Conservation (phyloP, 1,140 invertebrate genomes). For the Coelopa frigida region DNA sequence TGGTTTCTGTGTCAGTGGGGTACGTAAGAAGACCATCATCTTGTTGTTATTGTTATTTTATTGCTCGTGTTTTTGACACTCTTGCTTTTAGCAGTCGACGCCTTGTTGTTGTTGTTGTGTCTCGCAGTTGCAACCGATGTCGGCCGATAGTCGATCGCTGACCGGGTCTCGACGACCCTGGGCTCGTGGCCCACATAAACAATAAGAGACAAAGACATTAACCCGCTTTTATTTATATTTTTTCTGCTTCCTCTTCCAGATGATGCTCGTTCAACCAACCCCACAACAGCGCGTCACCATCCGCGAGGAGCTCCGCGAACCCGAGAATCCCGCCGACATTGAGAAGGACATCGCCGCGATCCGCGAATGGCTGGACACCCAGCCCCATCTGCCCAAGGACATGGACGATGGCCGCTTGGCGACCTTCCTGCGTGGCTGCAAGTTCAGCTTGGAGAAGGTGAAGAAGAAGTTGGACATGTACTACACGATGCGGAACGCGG, state of each 20-base stretch:
- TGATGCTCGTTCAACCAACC: slow-evolving; percentile 66
- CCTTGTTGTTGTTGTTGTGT: too few species aligned
- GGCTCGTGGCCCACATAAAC: too few species aligned
- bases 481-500: slow-evolving; percentile 67
- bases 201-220: too few species aligned
- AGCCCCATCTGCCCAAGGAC: slow-evolving; percentile 61
- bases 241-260: slow-evolving; percentile 37
- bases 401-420: slow-evolving; percentile 63
- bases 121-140: too few species aligned
- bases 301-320: slow-evolving; percentile 67
- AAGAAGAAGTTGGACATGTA: slow-evolving; percentile 77
- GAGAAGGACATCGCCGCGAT: slow-evolving; percentile 58
- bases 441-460: slow-evolving; percentile 73
- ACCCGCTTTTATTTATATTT: too few species aligned
- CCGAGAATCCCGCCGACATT: slow-evolving; percentile 52
- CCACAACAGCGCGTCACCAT: slow-evolving; percentile 67
- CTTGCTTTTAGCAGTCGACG: too few species aligned
- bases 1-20: too few species aligned
- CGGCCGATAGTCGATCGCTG: too few species aligned
- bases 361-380: slow-evolving; percentile 62
- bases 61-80: too few species aligned
- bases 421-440: slow-evolving; percentile 73
- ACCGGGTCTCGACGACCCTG: too few species aligned
- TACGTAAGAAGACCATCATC: too few species aligned
- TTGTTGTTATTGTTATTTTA: too few species aligned